Conservation (phyloP, 2,888 invertebrate species). For the Hofmannophila pseudospretella region DNA sequence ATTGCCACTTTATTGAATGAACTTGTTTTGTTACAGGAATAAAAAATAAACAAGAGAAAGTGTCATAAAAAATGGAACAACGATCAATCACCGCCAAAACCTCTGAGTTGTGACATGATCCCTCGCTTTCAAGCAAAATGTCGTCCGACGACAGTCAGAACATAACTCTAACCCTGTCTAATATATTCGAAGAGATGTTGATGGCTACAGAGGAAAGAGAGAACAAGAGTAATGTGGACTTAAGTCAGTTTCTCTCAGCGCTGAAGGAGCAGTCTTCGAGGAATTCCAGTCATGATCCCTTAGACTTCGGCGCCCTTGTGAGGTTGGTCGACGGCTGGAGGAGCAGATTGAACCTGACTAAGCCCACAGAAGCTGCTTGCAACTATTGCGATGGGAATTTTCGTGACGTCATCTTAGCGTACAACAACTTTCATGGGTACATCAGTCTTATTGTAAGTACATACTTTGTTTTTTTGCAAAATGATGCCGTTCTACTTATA, state of each 20-base stretch:
- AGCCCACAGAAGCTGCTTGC: conserved; percentile 43
- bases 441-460: conserved; percentile 85
- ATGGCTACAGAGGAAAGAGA: conserved; percentile 48
- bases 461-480: no score
- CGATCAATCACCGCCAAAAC: background rate
- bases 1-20: background rate
- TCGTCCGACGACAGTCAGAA: conserved; percentile 44
- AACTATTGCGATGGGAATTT: conserved; percentile 80
- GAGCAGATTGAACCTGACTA: conserved; percentile 51
- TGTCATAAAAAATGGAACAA: background rate
- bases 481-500: no score
- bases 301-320: conserved; percentile 60
- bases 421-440: conserved; percentile 88
- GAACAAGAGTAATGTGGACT: conserved; percentile 48
- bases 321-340: conserved; percentile 59
- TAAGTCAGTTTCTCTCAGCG: conserved; percentile 51
- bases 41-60: background rate
- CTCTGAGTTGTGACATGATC: background rate
- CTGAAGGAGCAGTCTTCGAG: conserved; percentile 45
- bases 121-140: conserved; percentile 32
- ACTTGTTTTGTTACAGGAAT: background rate
- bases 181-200: conserved; percentile 62
- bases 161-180: conserved; percentile 58
- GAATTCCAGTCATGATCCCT: conserved; percentile 45
- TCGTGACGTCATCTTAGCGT: conserved; percentile 78